Evolutionary conservation across 1,140 invertebrate genomes (phyloP), one percentile per base, ranked within the genome.

Genomic region (Drosophila ambigua): DNA sequence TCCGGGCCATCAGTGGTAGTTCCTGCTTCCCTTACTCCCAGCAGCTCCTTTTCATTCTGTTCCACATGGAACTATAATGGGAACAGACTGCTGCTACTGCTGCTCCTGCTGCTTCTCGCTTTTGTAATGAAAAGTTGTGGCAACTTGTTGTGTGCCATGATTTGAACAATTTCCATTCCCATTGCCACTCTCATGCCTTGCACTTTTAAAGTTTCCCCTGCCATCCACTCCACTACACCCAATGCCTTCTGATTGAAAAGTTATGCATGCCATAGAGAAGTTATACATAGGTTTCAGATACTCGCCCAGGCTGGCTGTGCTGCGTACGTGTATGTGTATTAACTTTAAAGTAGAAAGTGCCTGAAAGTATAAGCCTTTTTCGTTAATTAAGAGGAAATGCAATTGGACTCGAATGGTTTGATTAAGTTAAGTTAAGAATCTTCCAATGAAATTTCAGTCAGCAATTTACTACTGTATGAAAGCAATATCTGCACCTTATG

Each of bases 41-140:
- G 9, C 26, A 24, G 24, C 23, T 8, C 23, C 39, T 11, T 39
- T 16, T 51, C 45, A 39, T 39, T 11, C 58, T 54, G 45, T 16
- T 31, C 35, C 62, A 54, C 64, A 51, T 69, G 63, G 35, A 44
- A 48, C 61, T 51, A 52, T 79, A 60, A 57, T 79, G 53, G 54
- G 64, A 61, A 49, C 76, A 54, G 63, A 78, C 71, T 81, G 67
- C 58, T 57, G 64, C n/a, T n/a, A n/a, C 53, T 60, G 53, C 46
- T 52, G 28, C 69, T 44, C 61, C 57, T 63, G 48, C 51, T 52
- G 28, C 71, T 45, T 43, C 49, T 44, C 52, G 61, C 65, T 82
- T 52, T 84, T 84, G 58, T 72, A 79, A 79, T 82, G 71, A 84
- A 84, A 77, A 82, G 75, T 79, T 84, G 71, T 63, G 57, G 65